Percentiles rank a stretch among this genome's conserved stretches.
These are phyloP conservation scores for Nowickia ferox DNA, from an alignment of 2,888 invertebrate genomes.

Conservation along the genomic window DNA sequence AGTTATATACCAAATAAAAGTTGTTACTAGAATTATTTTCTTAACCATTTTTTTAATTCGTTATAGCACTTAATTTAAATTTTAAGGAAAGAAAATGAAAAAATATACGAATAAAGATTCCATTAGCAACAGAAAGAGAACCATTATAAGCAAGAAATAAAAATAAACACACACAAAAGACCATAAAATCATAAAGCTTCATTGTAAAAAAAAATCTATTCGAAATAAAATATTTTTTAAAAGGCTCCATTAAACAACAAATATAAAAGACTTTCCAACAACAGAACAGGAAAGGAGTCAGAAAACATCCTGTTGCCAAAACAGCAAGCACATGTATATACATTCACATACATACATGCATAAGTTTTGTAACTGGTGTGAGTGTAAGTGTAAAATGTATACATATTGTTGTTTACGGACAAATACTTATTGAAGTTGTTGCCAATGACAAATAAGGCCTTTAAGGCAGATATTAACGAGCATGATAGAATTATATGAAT, in stretches of 20 bases:
- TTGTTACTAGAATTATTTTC: neutral
- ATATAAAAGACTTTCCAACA: slow-evolving; percentile 49
- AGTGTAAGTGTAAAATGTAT: slow-evolving; percentile 1
- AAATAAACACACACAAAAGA: slow-evolving; percentile 54
- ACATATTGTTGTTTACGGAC: neutral
- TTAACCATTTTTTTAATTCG: neutral
- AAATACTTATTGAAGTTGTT: slow-evolving; percentile 40
- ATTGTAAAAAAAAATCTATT: slow-evolving; percentile 19
- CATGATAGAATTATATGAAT: slow-evolving; percentile 76
- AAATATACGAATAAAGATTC: slow-evolving; percentile 62
- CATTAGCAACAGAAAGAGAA: slow-evolving; percentile 67
- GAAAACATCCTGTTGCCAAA: slow-evolving; percentile 74
- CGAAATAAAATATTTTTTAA: slow-evolving; percentile 40
- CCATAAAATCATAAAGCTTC: slow-evolving; percentile 59
- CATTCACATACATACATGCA: slow-evolving; percentile 9
- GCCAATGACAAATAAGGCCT: slow-evolving; percentile 76
- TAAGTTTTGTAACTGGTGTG: slow-evolving; percentile 5
- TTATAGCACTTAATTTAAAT: slow-evolving; percentile 19
- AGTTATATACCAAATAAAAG: neutral
- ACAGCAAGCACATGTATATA: slow-evolving; percentile 33
- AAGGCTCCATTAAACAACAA: slow-evolving; percentile 50
- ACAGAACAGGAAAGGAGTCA: slow-evolving; percentile 73
- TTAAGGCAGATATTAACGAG: slow-evolving; percentile 82
- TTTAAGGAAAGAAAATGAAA: neutral
- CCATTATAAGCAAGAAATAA: slow-evolving; percentile 46